These are phyloP conservation scores for Zelleria hepariella DNA, from an alignment of 2,888 invertebrate genomes.

Conservation along the genomic window DNA sequence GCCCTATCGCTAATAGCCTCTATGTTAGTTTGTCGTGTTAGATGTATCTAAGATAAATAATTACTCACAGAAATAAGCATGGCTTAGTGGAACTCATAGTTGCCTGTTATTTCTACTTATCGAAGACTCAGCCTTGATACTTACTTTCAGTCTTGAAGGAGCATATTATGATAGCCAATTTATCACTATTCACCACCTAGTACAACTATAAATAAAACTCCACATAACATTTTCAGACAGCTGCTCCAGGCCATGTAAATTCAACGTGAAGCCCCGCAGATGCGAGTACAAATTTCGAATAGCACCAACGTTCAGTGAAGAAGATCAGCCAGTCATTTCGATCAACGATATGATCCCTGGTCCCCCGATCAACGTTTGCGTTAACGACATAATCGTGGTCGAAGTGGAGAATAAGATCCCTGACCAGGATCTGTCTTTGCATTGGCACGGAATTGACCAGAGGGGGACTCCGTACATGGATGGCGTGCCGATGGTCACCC, in stretches of 20 bases:
- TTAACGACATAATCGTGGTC: conserved; percentile 80
- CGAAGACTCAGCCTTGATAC: too few species aligned
- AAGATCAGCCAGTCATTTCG: conserved; percentile 38
- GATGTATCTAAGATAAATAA: too few species aligned
- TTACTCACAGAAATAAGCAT: too few species aligned
- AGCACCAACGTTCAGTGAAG: conserved; percentile 37
- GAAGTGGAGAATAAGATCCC: conserved; percentile 80
- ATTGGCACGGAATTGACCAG: conserved; percentile 81
- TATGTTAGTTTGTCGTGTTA: too few species aligned
- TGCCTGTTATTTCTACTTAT: too few species aligned
- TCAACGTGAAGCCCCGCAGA: conserved; percentile 59
- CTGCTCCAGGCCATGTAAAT: conserved; percentile 64
- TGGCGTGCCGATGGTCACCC: conserved; percentile 82
- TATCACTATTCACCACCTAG: too few species aligned
- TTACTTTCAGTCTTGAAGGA: too few species aligned
- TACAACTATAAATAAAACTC: conserved; percentile 6
- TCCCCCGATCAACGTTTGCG: conserved; percentile 75
- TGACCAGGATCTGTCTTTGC: conserved; percentile 77
- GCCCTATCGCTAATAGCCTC: too few species aligned
- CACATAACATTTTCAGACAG: conserved; percentile 35
- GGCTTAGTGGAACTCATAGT: too few species aligned
- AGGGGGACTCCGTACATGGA: conserved; percentile 80
- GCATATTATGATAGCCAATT: too few species aligned
- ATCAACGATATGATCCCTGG: conserved; percentile 60
- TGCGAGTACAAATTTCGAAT: conserved; percentile 54